phyloP scores from a whole-genome alignment of 2,888 invertebrate genomes.

The Liopterus haemorrhoidalis region DNA sequence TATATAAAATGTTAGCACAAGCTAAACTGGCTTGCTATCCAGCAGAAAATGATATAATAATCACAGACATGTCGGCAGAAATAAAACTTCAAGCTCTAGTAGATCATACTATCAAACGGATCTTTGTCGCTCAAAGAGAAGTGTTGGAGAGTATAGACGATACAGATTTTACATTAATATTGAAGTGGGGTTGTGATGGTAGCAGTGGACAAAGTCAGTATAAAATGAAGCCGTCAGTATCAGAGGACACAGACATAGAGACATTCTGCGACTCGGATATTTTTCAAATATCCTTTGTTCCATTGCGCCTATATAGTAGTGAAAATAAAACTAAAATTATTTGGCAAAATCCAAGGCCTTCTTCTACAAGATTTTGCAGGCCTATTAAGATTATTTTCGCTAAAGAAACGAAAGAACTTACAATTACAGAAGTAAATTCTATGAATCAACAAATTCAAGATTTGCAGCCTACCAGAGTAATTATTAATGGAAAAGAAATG shows the following conservation, averaged over 20 bases:
- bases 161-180: too few relatives aligned
- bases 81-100: slow-evolving; percentile 29
- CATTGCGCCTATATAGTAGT: too few relatives aligned
- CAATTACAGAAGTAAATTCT: slow-evolving; percentile 26
- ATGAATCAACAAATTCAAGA: slow-evolving; percentile 9
- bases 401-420: slow-evolving; percentile 32
- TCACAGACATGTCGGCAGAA: slow-evolving; percentile 28
- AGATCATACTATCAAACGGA: slow-evolving; percentile 28
- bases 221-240: slow-evolving; percentile 26
- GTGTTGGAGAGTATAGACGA: slow-evolving; percentile 14
- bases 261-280: slow-evolving; percentile 24
- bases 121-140: slow-evolving; percentile 23
- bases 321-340: too few relatives aligned
- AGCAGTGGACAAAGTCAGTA: slow-evolving; percentile 25
- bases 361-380: slow-evolving; percentile 34
- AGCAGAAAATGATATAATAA: slow-evolving; percentile 17
- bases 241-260: slow-evolving; percentile 12
- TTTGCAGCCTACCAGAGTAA: not conserved
- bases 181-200: slow-evolving; percentile 33
- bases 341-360: slow-evolving; percentile 36
- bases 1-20: too few relatives aligned
- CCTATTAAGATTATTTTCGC: slow-evolving; percentile 35
- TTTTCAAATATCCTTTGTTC: too few relatives aligned
- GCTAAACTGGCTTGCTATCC: slow-evolving; percentile 31
- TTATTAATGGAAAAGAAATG: slow-evolving; percentile 5